These are phyloP conservation scores for Megalops atlanticus DNA, from an alignment of 2,113 vertebrate genomes.

Conservation along the genomic window DNA sequence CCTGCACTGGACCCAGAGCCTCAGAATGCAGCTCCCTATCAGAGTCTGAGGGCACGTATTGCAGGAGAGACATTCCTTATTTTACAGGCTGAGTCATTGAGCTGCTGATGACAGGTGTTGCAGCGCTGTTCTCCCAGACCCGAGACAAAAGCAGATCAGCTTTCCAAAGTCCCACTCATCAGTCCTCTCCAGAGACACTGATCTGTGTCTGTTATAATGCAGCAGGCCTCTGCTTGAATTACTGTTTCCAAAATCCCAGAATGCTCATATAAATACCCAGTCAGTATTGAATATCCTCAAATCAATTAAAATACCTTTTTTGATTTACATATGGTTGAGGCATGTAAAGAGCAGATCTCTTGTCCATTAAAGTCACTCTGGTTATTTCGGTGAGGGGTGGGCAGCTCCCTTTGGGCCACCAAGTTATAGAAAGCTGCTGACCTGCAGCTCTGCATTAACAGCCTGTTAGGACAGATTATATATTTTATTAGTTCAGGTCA, in stretches of 20 bases:
- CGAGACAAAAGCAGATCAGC: background rate
- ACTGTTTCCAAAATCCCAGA: background rate
- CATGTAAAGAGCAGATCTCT: background rate
- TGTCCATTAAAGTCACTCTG: slow-evolving; percentile 21
- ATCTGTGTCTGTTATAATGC: background rate
- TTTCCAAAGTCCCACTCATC: no score
- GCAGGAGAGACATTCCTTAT: no score
- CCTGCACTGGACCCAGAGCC: no score
- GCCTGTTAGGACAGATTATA: no score
- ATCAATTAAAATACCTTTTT: slow-evolving; percentile 5
- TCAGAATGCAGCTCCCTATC: no score
- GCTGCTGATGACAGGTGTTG: background rate
- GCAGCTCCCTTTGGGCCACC: background rate
- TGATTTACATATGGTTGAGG: slow-evolving; percentile 1
- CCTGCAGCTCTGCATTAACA: no score
- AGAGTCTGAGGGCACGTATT: background rate
- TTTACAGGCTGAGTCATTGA: background rate
- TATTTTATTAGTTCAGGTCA: background rate
- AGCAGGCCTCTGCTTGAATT: background rate
- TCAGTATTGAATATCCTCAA: background rate
- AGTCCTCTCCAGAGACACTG: no score
- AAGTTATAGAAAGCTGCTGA: background rate
- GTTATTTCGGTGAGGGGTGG: slow-evolving; percentile 21
- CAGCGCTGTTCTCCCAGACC: background rate
- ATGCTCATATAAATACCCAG: background rate